Percentiles rank a stretch among this genome's conserved stretches.
Evolutionary conservation across 1,140 invertebrate genomes (phyloP).

Genomic region (Listronotus bonariensis): DNA sequence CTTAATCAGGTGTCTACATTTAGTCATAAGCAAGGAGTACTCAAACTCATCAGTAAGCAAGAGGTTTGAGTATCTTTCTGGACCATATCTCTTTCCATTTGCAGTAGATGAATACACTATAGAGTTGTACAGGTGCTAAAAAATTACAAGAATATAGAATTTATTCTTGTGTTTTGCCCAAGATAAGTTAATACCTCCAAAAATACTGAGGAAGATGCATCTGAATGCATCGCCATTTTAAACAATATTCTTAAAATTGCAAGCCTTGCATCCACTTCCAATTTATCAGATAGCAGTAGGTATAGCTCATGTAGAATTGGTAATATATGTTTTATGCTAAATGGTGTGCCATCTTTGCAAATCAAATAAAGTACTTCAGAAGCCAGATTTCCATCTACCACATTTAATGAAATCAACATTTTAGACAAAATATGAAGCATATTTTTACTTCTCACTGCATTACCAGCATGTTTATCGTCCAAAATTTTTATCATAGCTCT

Average conservation of each 20-base stretch:
- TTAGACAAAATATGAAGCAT: conserved; percentile 32
- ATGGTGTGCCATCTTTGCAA: conserved; percentile 38
- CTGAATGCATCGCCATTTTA: conserved; percentile 40
- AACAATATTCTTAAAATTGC: conserved; percentile 35
- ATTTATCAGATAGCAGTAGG: conserved; percentile 26
- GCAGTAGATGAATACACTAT: conserved; percentile 20
- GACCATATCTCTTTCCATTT: conserved; percentile 26
- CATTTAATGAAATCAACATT: conserved; percentile 20
- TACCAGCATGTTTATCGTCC: conserved; percentile 24
- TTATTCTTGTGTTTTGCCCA: not conserved
- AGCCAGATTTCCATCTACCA: conserved; percentile 22
- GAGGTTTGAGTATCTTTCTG: conserved; percentile 36
- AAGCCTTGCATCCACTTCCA: conserved; percentile 6
- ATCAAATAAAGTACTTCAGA: conserved; percentile 25
- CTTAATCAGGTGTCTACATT: conserved; percentile 32
- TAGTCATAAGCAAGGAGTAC: conserved; percentile 29
- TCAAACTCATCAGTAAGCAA: conserved; percentile 37
- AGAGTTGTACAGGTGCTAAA: conserved; percentile 37
- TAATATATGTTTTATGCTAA: conserved; percentile 30
- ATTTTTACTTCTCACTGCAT: conserved; percentile 26
- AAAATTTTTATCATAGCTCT: conserved; percentile 18
- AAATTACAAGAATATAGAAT: conserved; percentile 1
- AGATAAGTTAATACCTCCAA: conserved; percentile 20
- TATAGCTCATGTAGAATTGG: conserved; percentile 34
- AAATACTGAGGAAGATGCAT: conserved; percentile 28